Conservation (phyloP, 30 jellyfish, hydroid and myxozoan genomes). For the Turritopsis rubra region DNA sequence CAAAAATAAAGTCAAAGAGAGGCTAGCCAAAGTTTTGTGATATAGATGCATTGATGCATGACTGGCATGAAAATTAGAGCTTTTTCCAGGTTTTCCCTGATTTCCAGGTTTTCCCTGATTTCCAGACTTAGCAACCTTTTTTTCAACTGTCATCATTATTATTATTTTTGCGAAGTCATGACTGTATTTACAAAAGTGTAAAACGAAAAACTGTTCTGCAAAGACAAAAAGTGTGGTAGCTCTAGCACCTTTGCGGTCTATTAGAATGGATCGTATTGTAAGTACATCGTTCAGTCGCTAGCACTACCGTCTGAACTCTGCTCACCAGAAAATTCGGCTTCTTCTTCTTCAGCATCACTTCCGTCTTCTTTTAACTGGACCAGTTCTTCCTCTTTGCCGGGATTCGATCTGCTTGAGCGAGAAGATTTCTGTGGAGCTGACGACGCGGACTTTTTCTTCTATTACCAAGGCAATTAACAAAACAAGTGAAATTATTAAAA, state of each 20-base stretch:
- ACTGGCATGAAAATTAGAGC: too few species aligned
- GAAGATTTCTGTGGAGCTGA: neutral
- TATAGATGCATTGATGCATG: too few species aligned
- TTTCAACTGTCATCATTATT: neutral
- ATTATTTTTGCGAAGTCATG: neutral
- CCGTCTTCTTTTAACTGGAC: slow-evolving; percentile 17
- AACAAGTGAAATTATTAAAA: neutral
- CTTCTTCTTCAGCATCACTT: slow-evolving; percentile 19
- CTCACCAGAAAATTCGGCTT: slow-evolving; percentile 26
- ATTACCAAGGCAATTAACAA: neutral
- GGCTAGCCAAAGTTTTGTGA: too few species aligned
- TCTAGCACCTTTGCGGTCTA: too few species aligned
- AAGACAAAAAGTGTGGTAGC: too few species aligned
- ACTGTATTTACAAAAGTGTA: neutral
- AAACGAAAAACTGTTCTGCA: too few species aligned
- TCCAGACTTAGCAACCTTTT: neutral
- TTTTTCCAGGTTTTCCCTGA: too few species aligned
- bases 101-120: too few species aligned
- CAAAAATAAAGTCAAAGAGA: too few species aligned
- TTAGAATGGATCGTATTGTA: too few species aligned
- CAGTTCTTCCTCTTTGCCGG: slow-evolving; percentile 9
- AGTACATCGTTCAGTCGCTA: slow-evolving; percentile 13
- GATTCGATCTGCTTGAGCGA: slow-evolving; percentile 4
- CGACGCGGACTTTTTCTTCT: neutral
- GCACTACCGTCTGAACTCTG: slow-evolving; percentile 24